A percentile compares a stretch with the other conserved stretches of the same genome.
Conservation (phyloP, 2,797 vertebrate species). For the Bufotes viridis region DNA sequence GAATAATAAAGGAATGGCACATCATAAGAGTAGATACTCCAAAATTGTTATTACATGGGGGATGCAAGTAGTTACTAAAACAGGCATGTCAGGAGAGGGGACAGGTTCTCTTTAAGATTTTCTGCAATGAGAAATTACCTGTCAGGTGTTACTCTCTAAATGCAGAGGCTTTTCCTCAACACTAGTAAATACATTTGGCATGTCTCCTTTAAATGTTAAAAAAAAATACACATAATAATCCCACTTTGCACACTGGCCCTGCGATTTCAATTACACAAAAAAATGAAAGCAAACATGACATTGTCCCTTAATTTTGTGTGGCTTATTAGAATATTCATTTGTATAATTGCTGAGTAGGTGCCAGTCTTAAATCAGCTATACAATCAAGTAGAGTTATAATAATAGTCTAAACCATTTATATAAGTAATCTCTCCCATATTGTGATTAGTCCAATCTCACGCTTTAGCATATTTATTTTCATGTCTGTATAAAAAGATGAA, state of each 20-base stretch:
- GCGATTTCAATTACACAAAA: conserved; percentile 45
- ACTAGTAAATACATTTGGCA: not conserved
- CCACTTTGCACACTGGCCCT: not conserved
- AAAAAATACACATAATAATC: not conserved
- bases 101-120: not conserved
- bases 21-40: no score
- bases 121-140: not conserved
- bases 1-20: no score
- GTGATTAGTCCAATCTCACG: conserved; percentile 27
- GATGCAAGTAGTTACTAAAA: no score
- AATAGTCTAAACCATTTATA: conserved; percentile 47
- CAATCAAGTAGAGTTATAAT: conserved; percentile 55
- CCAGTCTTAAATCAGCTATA: conserved; percentile 54
- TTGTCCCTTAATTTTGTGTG: conserved; percentile 45
- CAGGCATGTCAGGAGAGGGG: no score
- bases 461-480: conserved; percentile 43
- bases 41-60: no score
- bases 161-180: not conserved
- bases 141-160: not conserved
- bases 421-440: conserved; percentile 51
- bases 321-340: conserved; percentile 55
- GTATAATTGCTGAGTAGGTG: conserved; percentile 53
- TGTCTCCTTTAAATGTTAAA: not conserved
- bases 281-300: conserved; percentile 50
- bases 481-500: conserved; percentile 7